phyloP scores from a whole-genome alignment of 2,888 invertebrate genomes.

The Aricia artaxerxes region DNA sequence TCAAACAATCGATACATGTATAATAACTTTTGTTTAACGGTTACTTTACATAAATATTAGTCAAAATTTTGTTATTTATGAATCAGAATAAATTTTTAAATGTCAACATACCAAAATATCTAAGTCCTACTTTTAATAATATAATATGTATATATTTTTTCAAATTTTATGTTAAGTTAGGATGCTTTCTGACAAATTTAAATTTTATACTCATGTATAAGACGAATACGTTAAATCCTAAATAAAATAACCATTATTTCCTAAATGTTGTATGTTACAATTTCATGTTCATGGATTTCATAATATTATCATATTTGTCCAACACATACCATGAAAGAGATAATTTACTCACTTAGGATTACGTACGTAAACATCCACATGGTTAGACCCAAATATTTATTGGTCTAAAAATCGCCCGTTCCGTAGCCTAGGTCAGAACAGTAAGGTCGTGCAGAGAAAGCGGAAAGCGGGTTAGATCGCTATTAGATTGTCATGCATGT shows the following conservation, averaged over 20 bases:
- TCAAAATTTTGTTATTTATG: not conserved
- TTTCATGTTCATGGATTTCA: too few relatives aligned
- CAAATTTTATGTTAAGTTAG: too few relatives aligned
- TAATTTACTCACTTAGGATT: too few relatives aligned
- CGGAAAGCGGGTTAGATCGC: slow-evolving; percentile 76
- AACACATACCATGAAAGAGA: too few relatives aligned
- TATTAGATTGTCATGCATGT: slow-evolving; percentile 78
- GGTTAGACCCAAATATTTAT: not conserved
- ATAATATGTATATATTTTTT: not conserved
- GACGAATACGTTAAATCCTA: too few relatives aligned
- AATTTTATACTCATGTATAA: too few relatives aligned
- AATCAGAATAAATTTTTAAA: not conserved
- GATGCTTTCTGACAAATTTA: too few relatives aligned
- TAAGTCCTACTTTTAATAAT: not conserved
- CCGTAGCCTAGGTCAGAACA: slow-evolving; percentile 51
- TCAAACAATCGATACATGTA: not conserved
- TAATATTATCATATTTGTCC: too few relatives aligned
- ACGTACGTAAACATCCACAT: too few relatives aligned
- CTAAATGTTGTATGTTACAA: too few relatives aligned
- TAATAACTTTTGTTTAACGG: not conserved
- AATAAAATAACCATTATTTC: too few relatives aligned
- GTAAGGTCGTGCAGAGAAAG: slow-evolving; percentile 76
- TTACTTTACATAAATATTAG: not conserved
- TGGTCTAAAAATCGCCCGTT: slow-evolving; percentile 38
- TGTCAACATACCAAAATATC: not conserved